A percentile compares a stretch with the other conserved stretches of the same genome.
Evolutionary conservation across 2,113 vertebrate species (phyloP).

Genomic region (Hiodon tergisus): DNA sequence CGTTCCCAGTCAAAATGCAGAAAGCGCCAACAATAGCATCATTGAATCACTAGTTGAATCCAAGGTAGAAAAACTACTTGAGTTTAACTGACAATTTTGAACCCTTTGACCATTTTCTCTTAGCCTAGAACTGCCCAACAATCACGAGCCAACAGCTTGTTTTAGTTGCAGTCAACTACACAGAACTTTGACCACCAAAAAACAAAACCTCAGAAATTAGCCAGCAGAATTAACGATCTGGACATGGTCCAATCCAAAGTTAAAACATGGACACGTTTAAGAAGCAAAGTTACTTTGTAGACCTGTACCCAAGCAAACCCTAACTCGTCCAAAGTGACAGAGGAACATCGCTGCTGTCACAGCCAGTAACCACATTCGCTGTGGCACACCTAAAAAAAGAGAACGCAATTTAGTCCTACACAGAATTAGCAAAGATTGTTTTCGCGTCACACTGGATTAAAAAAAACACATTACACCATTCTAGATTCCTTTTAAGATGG

Average conservation of each 20-base stretch:
- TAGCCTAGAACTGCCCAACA: neutral
- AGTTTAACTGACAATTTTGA: neutral
- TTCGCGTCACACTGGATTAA: conserved; percentile 1
- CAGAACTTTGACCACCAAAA: conserved; percentile 27
- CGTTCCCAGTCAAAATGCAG: no score
- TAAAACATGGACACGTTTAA: conserved; percentile 62
- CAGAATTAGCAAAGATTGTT: conserved; percentile 33
- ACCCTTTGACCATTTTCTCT: neutral
- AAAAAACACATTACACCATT: conserved; percentile 23
- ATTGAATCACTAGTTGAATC: no score
- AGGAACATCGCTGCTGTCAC: conserved; percentile 60
- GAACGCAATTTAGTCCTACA: conserved; percentile 72
- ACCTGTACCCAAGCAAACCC: conserved; percentile 71
- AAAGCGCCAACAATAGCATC: no score
- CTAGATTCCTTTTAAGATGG: neutral
- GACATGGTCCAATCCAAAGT: conserved; percentile 50
- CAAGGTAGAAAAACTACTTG: no score
- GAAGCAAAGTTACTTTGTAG: conserved; percentile 73
- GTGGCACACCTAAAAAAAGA: conserved; percentile 73
- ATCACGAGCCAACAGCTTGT: conserved; percentile 18
- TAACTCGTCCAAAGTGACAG: conserved; percentile 59
- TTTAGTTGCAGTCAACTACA: conserved; percentile 16
- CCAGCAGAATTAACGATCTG: conserved; percentile 42
- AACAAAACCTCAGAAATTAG: conserved; percentile 32
- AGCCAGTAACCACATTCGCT: conserved; percentile 48